Base-by-base conservation (phyloP, 2,113 vertebrate genomes). In the Rynchops niger region DNA sequence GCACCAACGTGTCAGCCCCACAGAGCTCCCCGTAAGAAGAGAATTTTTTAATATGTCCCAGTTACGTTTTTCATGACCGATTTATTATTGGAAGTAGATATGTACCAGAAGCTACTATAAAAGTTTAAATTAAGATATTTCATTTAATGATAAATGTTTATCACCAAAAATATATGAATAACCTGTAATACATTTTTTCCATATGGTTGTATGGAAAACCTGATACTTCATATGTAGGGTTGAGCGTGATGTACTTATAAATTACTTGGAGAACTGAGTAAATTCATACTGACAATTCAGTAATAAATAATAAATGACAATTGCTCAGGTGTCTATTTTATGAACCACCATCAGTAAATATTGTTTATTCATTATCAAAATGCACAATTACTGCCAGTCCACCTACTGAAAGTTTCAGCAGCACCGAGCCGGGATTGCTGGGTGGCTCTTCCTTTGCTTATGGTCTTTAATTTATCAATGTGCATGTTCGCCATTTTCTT, bases 1-100 rank as follows among this genome's bases (percentile, higher is more conserved):
- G 29, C 20, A 62, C 12, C 49, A 45, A 5, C 4, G 14, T 47
- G 30, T 40, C 40, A 53, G 53, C 34, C 43, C 18, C 29, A 11
- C n/a, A 42, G 12, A 0, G 3, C 32, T 70, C 69, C 23, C 23
- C 0, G 0, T 12, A 53, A 67, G 21, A 87, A 58, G 1, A 29
- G 45, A 19, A 9, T 2, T 5, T 86, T 92, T 74, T 88, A 20
- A 2, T 25, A 12, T 20, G 12, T 53, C 52, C 55, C 26, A 67
- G 14, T 81, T 71, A 38, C 1, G 4, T 56, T 85, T 92, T 63
- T 88, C 55, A 22, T 82, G n/a, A 21, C 29, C 45, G 21, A 47
- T 70, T 89, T 79, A 27, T 63, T 89, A 47, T 20, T 90, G n/a
- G 25, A 67, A 65, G n/a, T 65, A 73, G 72, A 9, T 40, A 43